Conservation (phyloP, 2,888 invertebrate genomes). For the Tetheella fluctuosa region DNA sequence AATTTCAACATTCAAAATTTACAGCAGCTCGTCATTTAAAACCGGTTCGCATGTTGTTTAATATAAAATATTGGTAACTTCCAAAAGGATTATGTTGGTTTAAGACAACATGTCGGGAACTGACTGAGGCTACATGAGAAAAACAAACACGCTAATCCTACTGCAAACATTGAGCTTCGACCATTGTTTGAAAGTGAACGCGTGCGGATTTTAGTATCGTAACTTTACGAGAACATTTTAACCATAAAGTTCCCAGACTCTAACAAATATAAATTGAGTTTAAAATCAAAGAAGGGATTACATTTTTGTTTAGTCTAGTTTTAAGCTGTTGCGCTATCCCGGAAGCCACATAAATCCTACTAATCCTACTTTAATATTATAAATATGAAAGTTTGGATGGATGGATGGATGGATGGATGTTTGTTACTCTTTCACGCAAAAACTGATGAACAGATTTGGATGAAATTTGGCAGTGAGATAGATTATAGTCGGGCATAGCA, state of each 20-base stretch:
- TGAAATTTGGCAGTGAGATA: no score
- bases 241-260: conserved; percentile 41
- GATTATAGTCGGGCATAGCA: no score
- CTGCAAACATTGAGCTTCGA: conserved; percentile 60
- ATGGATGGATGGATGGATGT: no score
- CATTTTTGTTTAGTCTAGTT: conserved; percentile 23
- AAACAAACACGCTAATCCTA: conserved; percentile 73
- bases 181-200: conserved; percentile 70
- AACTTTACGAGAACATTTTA: conserved; percentile 42
- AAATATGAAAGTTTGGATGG: no score
- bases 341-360: neutral
- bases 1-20: neutral
- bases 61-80: conserved; percentile 9
- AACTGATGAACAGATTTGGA: no score
- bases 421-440: no score
- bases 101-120: conserved; percentile 25
- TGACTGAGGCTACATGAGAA: conserved; percentile 66
- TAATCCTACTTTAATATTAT: no score
- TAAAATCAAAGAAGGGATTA: conserved; percentile 23
- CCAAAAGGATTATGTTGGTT: conserved; percentile 23
- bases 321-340: neutral
- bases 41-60: neutral
- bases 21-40: neutral
- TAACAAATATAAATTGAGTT: conserved; percentile 44
- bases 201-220: conserved; percentile 49